Evolutionary conservation across 2,888 invertebrate genomes (phyloP), one percentile per base, ranked within the genome.

Genomic region (Ptychoptera albimana): DNA sequence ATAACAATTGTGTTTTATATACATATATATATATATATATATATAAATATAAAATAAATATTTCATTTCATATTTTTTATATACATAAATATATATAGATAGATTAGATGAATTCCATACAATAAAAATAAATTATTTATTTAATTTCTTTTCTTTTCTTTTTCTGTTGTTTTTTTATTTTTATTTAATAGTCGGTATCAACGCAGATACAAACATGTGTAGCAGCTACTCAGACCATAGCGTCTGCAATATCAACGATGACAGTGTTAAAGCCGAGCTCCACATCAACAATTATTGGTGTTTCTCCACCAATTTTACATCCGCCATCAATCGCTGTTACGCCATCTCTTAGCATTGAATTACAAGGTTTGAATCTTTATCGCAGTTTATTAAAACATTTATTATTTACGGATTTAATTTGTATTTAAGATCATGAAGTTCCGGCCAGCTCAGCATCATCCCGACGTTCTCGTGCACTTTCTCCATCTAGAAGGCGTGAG

Each of bases 281-380:
- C 39, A 12, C 31, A 32, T 31, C 34, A 12, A 40, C 47, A n/a
- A 42, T 31, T 10, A 31, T 31, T 30, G 42, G 16, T 5, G 42
- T 35, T n/a, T 12, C 38, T 14, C 37, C 45, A 23, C 45, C n/a
- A 32, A 8, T 29, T 11, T 15, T 42, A 36, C 42, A 36, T 37
- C 47, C 59, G 9, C 75, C 75, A 50, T 67, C 72, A 10, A 75
- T 75, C 48, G 73, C 74, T 8, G 74, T 75, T 6, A 75, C 74
- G 36, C 72, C 75, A 63, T 51, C 61, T 66, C 46, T 66, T 65
- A 56, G 66, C 56, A 51, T 69, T 61, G 60, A 69, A 64, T 23
- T 23, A 23, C 3, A 23, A 23, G 23, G 23, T 23, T 23, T 23
- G 23, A 23, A 23, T 5, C 23, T 5, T 7, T 23, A 23, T 23